Conservation (phyloP, 2,113 vertebrate genomes). For the Actenoides hombroni region DNA sequence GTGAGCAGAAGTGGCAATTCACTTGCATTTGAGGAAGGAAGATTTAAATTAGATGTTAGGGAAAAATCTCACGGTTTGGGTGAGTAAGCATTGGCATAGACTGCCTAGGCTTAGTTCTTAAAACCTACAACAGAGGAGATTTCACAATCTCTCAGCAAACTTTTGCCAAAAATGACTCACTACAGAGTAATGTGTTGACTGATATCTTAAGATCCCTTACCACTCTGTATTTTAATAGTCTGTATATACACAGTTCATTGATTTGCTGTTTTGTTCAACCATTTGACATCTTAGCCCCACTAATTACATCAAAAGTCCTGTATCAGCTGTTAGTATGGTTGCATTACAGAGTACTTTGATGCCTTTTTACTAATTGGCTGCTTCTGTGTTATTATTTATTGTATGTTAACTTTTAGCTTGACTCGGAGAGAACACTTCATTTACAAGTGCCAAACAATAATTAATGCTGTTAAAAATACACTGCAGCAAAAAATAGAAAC, state of each 20-base stretch:
- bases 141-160: conserved; percentile 2
- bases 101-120: conserved; percentile 3
- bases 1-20: neutral
- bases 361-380: conserved; percentile 14
- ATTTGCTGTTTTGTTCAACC: conserved; percentile 36
- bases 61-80: neutral
- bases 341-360: neutral
- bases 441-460: conserved; percentile 14
- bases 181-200: neutral
- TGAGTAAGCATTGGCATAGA: conserved; percentile 30
- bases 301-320: conserved; percentile 1
- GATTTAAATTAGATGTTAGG: neutral
- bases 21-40: neutral
- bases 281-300: conserved; percentile 13
- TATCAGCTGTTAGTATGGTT: neutral
- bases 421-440: conserved; percentile 19
- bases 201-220: neutral
- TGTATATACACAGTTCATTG: neutral
- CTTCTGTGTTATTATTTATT: conserved; percentile 30
- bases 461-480: conserved; percentile 33
- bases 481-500: neutral
- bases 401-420: neutral
- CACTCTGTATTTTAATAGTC: neutral
- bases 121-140: neutral
- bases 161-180: conserved; percentile 49